Percentiles rank a stretch among this genome's conserved stretches.
phyloP scores from a whole-genome alignment of 2,113 vertebrate species.

The Tursiops truncatus region DNA sequence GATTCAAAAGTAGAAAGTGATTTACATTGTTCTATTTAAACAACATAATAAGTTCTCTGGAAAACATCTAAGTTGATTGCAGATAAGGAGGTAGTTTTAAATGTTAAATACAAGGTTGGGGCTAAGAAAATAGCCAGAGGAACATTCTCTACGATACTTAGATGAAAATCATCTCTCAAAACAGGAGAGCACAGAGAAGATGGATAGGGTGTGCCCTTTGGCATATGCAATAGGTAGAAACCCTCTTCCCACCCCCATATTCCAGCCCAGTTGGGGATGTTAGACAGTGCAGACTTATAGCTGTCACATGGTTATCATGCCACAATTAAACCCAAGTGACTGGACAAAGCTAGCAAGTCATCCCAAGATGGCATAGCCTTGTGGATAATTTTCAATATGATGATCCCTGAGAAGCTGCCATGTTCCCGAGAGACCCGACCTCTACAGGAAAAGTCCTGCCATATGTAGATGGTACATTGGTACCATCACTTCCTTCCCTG shows the following conservation, averaged over 20 bases:
- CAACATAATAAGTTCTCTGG: not conserved
- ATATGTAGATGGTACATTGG: not conserved
- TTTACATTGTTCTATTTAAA: not conserved
- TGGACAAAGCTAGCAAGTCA: not conserved
- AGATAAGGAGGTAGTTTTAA: not conserved
- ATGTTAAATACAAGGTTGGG: not conserved
- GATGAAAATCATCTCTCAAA: not conserved
- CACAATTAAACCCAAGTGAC: not conserved
- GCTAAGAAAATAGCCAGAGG: not conserved
- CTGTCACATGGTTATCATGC: not conserved
- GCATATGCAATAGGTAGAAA: not conserved
- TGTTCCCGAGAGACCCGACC: not conserved
- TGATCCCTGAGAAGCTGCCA: not conserved
- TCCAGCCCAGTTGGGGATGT: not conserved
- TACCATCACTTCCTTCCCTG: not conserved
- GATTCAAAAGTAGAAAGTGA: not conserved
- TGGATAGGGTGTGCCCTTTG: not conserved
- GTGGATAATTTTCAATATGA: not conserved
- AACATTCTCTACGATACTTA: not conserved
- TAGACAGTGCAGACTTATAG: not conserved
- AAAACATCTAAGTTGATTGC: not conserved
- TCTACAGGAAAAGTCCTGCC: not conserved
- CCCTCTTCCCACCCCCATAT: not conserved
- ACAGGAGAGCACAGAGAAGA: not conserved
- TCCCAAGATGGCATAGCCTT: not conserved